These are phyloP conservation scores for Halisarca cf. caerulea DNA, from an alignment of 37 sponge, comb jelly and placozoan genomes.

Conservation along the genomic window DNA sequence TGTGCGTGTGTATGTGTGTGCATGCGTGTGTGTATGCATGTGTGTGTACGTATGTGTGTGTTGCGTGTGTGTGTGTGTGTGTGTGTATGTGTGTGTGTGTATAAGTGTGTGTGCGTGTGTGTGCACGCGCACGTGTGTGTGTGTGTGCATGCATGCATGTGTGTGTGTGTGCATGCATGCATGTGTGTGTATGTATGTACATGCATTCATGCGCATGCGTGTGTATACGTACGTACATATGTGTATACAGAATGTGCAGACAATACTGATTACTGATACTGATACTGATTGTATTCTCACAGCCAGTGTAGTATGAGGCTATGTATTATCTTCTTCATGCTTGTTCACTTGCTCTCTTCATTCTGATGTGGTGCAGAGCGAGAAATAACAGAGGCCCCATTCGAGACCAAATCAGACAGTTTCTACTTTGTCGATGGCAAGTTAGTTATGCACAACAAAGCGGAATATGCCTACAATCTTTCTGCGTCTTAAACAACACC, in stretches of 20 bases:
- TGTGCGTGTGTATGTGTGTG: slow-evolving; percentile 19
- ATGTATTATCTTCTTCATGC: background rate
- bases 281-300: background rate
- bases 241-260: too few species aligned
- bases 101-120: slow-evolving; percentile 11
- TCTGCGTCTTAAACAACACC: too few species aligned
- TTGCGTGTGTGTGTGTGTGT: slow-evolving; percentile 18
- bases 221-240: background rate
- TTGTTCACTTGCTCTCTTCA: background rate
- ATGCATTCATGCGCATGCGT: background rate
- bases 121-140: background rate
- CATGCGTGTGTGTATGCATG: background rate
- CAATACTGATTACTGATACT: background rate
- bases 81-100: slow-evolving; percentile 19
- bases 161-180: background rate
- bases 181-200: background rate
- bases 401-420: slow-evolving; percentile 94
- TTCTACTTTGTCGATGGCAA: slow-evolving; percentile 98
- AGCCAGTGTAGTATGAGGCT: background rate
- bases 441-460: slow-evolving; percentile 98
- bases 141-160: background rate
- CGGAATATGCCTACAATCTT: slow-evolving; percentile 90
- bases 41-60: slow-evolving; percentile 8
- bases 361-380: slow-evolving; percentile 50
- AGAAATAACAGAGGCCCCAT: slow-evolving; percentile 83